Evolutionary conservation across 2,888 invertebrate species (phyloP), one percentile per base, ranked within the genome.

Genomic region (Rhagophthalmus giganteus): DNA sequence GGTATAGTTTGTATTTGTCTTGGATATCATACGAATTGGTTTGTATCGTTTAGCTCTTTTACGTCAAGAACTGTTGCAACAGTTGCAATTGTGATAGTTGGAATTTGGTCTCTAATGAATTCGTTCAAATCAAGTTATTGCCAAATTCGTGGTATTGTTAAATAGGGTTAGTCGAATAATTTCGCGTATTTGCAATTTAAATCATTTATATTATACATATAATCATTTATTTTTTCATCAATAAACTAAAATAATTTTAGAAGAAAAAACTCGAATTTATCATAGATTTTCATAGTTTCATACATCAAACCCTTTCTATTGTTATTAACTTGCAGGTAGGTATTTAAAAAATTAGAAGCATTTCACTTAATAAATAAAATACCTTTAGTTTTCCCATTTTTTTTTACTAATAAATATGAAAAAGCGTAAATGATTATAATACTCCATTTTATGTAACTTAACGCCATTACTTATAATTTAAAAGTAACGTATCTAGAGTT

Each of bases 1-100:
- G 71, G 71, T 4, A 62, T 73, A 12, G 53, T 64, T 2, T 68
- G 70, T 53, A 57, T 72, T 2, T 66, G 65, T 54, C 66, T 57
- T 38, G 70, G 64, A 3, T 71, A 55, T 40, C 69, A 66, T 47
- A 71, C 70, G 2, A 42, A 61, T 16, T 71, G 68, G 65, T 71
- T 72, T 54, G 40, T 53, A 5, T 66, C 38, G 57, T 66, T 63
- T 31, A 65, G 66, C 2, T 56, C 56, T 2, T 56, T 54, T 27
- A 60, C 58, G 31, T 64, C 70, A 1, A 61, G 70, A 60, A 37
- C 63, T 15, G 57, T 59, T n/a, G 66, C 67, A 8, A 55, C 68
- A 8, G 50, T 67, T 25, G 62, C 63, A 4, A 68, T 68, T 2
- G 57, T 62, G 20, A 37, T 67, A 20, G 61, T 64, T n/a, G 57